Evolutionary conservation across 1,140 invertebrate genomes (phyloP), one percentile per base, ranked within the genome.

Genomic region (Palaemon carinicauda): DNA sequence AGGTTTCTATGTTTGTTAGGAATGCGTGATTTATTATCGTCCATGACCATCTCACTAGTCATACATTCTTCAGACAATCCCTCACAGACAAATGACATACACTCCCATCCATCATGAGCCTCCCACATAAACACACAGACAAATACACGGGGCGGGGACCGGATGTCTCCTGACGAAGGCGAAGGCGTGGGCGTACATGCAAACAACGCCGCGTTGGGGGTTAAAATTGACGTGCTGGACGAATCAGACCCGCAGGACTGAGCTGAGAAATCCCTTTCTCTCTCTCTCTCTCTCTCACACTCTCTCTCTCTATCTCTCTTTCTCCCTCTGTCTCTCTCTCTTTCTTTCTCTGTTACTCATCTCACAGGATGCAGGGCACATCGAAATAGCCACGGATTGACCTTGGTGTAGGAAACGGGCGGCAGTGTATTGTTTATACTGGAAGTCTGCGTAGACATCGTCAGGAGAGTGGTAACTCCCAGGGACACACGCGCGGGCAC

Each of bases 401-500:
- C 97, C 92, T 99, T 99, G 60, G 97, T 98, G 92, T 99, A 99
- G 54, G 97, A 98, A 69, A 99, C 98, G 53, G 98, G 98, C 83
- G 98, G 98, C 88, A 99, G 94, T 89, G 97, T 98, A 80, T 97
- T 97, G 93, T 99, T 98, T 91, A 98, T 98, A 90, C 97, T 97
- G 51, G 97, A 98, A 60, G 97, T 98, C 92, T 99, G 97, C 12
- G 98, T 99, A 54, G 98, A 97, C 97, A 99, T 98, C 71, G 97
- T 98, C 65, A 98, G 94, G n/a, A 98, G 93, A 19, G 98, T 99
- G 77, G 98, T 99, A 29, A 99, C 98, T 90, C 98, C 97, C 88
- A 98, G 94, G 87, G 97, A 98, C 19, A 99, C 97, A 90, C 97
- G 93, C 69, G 97, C 97, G 65, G 97, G 97, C 80, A 98, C 97